Percentiles rank a stretch among this genome's conserved stretches.
phyloP scores from a whole-genome alignment of 2,113 vertebrate species.

The Pedionomus torquatus region DNA sequence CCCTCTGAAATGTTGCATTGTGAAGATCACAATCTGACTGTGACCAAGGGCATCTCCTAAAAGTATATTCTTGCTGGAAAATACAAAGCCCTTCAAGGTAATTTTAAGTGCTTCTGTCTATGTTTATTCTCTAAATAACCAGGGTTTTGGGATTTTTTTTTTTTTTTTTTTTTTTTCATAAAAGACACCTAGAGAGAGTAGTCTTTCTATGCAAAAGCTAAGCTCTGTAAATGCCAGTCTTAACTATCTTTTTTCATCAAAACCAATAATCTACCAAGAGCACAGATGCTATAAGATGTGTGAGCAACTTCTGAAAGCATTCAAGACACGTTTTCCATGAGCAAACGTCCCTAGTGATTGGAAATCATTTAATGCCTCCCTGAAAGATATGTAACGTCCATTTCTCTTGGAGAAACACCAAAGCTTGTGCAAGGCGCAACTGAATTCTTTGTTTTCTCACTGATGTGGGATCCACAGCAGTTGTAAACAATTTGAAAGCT shows the following conservation, averaged over 20 bases:
- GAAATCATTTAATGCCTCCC: neutral
- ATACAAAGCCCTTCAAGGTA: neutral
- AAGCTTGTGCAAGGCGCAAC: neutral
- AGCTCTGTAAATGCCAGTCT: neutral
- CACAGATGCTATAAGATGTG: neutral
- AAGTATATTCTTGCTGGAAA: neutral
- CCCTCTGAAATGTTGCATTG: neutral
- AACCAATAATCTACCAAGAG: neutral
- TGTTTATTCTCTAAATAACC: neutral
- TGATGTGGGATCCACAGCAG: neutral
- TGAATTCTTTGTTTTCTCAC: neutral
- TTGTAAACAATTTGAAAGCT: neutral
- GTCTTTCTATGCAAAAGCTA: neutral
- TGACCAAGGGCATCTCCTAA: neutral
- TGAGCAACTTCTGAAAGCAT: neutral
- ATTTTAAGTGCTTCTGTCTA: neutral
- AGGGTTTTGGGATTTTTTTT: neutral
- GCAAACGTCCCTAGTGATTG: neutral
- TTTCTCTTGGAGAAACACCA: neutral
- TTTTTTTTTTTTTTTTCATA: neutral
- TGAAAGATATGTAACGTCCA: neutral
- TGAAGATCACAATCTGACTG: neutral
- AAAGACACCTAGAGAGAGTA: neutral
- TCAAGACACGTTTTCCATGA: neutral
- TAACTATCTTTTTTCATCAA: neutral